Conservation (phyloP, 2,888 invertebrate species). For the Galeopsomyia nigrocyanea region DNA sequence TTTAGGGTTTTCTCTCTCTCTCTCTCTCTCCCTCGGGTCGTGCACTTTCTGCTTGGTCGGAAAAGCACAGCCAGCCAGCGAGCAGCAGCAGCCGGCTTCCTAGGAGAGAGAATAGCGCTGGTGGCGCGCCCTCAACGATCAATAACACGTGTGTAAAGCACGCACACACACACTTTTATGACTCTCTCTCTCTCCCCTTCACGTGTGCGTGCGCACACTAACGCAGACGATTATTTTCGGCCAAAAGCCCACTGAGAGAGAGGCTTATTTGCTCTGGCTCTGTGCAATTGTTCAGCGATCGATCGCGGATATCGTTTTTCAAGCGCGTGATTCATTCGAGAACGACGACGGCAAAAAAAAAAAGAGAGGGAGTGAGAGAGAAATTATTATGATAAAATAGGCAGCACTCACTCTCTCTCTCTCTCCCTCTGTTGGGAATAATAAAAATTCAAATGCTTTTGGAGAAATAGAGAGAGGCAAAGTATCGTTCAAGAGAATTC, state of each 20-base stretch:
- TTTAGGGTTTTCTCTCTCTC: background rate
- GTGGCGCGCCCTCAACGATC: constrained; percentile 60
- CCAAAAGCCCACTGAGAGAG: background rate
- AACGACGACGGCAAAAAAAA: too few species aligned
- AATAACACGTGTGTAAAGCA: constrained; percentile 66
- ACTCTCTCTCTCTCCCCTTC: constrained; percentile 6
- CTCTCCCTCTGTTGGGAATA: too few species aligned
- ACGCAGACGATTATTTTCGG: background rate
- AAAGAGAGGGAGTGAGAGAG: too few species aligned
- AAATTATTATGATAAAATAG: too few species aligned
- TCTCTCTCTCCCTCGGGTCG: background rate
- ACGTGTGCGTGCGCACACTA: background rate
- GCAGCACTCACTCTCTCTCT: too few species aligned
- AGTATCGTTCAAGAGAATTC: too few species aligned
- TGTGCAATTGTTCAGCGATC: background rate
- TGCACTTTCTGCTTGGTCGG: background rate
- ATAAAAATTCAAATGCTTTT: too few species aligned
- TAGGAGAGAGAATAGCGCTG: constrained; percentile 58
- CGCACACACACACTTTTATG: constrained; percentile 49
- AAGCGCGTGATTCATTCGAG: too few species aligned
- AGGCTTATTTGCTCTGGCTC: background rate
- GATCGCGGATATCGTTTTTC: background rate
- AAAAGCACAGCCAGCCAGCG: constrained; percentile 13
- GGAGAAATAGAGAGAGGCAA: too few species aligned
- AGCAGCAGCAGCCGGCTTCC: constrained; percentile 41